Percentiles rank a stretch among this genome's conserved stretches.
These are phyloP conservation scores for Casuarius casuarius DNA, from an alignment of 2,113 vertebrate genomes.

Conservation along the genomic window DNA sequence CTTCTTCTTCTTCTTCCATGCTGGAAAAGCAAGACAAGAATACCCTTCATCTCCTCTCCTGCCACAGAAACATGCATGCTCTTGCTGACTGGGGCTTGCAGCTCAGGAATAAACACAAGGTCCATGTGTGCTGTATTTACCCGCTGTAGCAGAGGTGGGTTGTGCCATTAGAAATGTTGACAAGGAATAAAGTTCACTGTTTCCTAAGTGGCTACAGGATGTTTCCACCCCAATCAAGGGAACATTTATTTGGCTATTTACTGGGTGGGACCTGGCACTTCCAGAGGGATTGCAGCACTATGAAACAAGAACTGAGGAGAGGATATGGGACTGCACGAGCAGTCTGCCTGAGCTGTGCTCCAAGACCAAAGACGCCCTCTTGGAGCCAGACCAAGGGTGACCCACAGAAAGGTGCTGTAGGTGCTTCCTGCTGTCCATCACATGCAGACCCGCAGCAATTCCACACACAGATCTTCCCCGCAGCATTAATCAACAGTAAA, in stretches of 20 bases:
- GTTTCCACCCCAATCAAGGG: slow-evolving; percentile 56
- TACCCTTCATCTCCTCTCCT: not conserved
- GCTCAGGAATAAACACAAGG: not conserved
- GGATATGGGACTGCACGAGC: not conserved
- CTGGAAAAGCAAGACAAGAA: not conserved
- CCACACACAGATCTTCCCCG: not conserved
- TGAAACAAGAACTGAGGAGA: not conserved
- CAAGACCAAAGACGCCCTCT: not conserved
- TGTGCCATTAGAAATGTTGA: slow-evolving; percentile 26
- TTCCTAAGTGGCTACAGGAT: slow-evolving; percentile 42
- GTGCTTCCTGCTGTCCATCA: not conserved
- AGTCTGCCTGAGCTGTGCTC: not conserved
- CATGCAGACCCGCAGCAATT: not conserved
- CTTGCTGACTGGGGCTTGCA: not conserved
- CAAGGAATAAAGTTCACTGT: slow-evolving; percentile 65
- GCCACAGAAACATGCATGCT: not conserved
- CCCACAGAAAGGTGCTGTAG: not conserved
- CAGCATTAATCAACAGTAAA: not conserved
- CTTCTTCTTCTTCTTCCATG: not conserved
- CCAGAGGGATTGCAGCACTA: slow-evolving; percentile 16
- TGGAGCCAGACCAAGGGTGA: not conserved
- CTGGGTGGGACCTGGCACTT: slow-evolving; percentile 36
- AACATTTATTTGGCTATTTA: slow-evolving; percentile 29
- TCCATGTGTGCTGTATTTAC: slow-evolving; percentile 14
- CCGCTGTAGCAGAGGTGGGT: not conserved